phyloP scores from a whole-genome alignment of 2,797 vertebrate genomes.

The Argya squamiceps region DNA sequence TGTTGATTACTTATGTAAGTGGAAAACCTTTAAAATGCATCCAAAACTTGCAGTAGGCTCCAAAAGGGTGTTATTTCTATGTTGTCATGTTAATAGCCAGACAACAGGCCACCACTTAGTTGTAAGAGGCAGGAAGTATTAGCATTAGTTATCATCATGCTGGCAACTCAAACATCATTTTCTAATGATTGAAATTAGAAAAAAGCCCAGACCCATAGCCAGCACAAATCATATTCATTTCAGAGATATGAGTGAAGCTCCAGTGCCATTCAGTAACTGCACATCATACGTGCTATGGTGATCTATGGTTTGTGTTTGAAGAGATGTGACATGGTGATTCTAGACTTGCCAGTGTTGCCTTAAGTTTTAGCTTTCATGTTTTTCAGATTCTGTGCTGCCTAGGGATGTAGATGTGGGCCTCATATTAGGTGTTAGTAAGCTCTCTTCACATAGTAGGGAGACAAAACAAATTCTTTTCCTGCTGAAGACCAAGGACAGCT shows the following conservation, averaged over 20 bases:
- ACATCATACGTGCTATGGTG: fast-evolving
- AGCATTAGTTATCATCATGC: background rate
- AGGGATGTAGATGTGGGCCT: background rate
- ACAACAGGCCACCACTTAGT: background rate
- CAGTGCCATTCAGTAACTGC: background rate
- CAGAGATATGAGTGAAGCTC: background rate
- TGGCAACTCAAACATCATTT: background rate
- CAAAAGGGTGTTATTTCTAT: background rate
- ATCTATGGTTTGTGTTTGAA: background rate
- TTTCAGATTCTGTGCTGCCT: background rate
- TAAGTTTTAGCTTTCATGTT: background rate
- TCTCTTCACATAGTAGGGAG: background rate
- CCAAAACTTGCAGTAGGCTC: background rate
- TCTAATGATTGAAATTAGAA: background rate
- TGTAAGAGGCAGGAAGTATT: background rate
- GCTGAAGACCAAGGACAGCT: background rate
- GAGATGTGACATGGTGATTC: fast-evolving
- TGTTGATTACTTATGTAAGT: background rate
- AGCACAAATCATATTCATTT: background rate
- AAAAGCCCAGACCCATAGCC: background rate
- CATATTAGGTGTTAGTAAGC: fast-evolving
- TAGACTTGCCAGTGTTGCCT: background rate
- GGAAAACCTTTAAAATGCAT: background rate
- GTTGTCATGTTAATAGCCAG: background rate
- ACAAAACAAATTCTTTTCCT: background rate